Base-by-base conservation (phyloP, 1,140 invertebrate species). In the Drosophila santomea region DNA sequence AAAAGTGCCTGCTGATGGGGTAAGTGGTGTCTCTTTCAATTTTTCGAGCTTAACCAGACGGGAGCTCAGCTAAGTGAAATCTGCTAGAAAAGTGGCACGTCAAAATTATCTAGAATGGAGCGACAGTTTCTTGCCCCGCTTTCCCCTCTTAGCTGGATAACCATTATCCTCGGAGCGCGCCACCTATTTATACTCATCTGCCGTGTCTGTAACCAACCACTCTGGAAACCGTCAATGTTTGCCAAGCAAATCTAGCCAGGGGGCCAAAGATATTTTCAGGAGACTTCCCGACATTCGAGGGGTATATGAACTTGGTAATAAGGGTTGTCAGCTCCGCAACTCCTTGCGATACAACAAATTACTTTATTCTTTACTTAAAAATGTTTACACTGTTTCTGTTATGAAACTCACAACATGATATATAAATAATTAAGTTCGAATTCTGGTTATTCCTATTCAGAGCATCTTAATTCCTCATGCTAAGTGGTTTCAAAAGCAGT, bases 61-160 rank as follows among this genome's bases (percentile, higher is more conserved):
- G 54, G 32, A 69, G 41, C 17, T 51, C 58, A 32, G 54, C 43
- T 78, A 86, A 86, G 75, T 76, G 83, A 75, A 73, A 76, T 82
- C 71, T 74, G 55, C 48, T 57, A 72, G 32, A 32, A 57, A 51
- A 76, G 64, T 68, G 60, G 64, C 60, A 63, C 74, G 75, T 68
- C 45, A 71, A 85, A 86, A 86, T 86, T 75, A 82, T 88, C 48
- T 39, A 35, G 52, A 78, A 62, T 57, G 56, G 11, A 35, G 60
- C 48, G 39, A 61, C 51, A 60, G 44, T 58, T 47, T 28, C 36
- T 41, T 38, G 32, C 23, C 12, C 12, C 4, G 11, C 25, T 32
- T 43, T 1, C 35, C 55, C 32, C 41, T 23, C 11, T 15, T 47
- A 23, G 8, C 11, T 23, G 14, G 39, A 23, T 82, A 76, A 88